Percentiles rank a stretch among this genome's conserved stretches.
phyloP scores from a whole-genome alignment of 2,797 vertebrate genomes.

The Darevskia mixta region DNA sequence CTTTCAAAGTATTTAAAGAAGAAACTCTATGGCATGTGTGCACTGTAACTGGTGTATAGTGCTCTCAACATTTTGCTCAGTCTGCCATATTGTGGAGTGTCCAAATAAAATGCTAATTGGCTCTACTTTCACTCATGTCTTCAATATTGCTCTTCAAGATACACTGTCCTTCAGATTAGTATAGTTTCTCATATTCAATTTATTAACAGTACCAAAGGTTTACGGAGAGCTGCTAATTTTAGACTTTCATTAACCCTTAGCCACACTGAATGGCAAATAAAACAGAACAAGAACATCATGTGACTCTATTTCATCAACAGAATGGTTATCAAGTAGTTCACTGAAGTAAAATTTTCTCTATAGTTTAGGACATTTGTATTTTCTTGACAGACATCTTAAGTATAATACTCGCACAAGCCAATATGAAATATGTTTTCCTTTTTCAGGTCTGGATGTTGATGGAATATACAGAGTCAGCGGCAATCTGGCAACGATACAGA shows the following conservation, averaged over 20 bases:
- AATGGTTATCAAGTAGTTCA: conserved; percentile 62
- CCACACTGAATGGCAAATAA: neutral
- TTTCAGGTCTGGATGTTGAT: conserved; percentile 87
- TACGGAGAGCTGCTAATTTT: conserved; percentile 45
- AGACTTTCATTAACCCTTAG: conserved; percentile 41
- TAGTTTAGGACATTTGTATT: conserved; percentile 56
- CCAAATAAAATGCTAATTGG: conserved; percentile 79
- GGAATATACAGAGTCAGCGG: conserved; percentile 92
- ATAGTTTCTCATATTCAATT: conserved; percentile 69
- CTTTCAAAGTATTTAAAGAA: conserved; percentile 88
- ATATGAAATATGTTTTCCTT: conserved; percentile 74
- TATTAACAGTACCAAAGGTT: conserved; percentile 40
- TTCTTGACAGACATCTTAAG: conserved; percentile 66
- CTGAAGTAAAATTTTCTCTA: conserved; percentile 45
- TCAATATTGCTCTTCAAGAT: conserved; percentile 69
- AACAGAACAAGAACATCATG: conserved; percentile 47
- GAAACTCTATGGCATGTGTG: conserved; percentile 88
- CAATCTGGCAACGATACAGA: conserved; percentile 91
- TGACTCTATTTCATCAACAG: conserved; percentile 58
- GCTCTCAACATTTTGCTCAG: conserved; percentile 83
- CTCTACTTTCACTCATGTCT: conserved; percentile 69
- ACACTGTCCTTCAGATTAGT: conserved; percentile 60
- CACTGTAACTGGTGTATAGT: conserved; percentile 85
- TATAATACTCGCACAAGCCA: conserved; percentile 65
- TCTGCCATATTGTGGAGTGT: conserved; percentile 82